phyloP scores from a whole-genome alignment of 2,888 invertebrate genomes.

The Schizaphis graminum region DNA sequence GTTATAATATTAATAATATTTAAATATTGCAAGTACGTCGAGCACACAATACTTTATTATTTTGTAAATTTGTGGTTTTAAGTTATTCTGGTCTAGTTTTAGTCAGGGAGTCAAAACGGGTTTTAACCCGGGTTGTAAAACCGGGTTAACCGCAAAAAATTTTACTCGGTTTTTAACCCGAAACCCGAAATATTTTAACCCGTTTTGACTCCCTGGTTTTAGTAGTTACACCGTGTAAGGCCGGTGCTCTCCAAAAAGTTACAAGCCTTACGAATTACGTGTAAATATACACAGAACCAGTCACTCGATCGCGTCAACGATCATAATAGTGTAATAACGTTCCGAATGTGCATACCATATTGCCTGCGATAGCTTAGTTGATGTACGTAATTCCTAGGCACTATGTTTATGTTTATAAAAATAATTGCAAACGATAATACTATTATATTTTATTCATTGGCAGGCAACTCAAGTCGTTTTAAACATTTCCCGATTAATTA shows the following conservation, averaged over 20 bases:
- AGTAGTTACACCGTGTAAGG: not conserved
- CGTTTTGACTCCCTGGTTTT: too few species aligned
- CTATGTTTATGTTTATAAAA: not conserved
- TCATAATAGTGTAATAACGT: not conserved
- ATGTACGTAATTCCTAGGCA: not conserved
- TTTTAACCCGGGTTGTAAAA: too few species aligned
- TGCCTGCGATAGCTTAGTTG: not conserved
- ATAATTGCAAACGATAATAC: not conserved
- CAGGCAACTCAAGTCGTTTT: not conserved
- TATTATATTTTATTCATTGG: not conserved
- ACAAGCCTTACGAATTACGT: not conserved
- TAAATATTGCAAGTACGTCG: not conserved
- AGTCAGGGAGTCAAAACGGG: too few species aligned
- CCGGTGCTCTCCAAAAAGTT: not conserved
- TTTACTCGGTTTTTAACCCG: too few species aligned
- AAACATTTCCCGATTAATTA: not conserved
- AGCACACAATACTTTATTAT: not conserved
- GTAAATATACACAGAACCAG: not conserved
- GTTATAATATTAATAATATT: not conserved
- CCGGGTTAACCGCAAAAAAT: too few species aligned
- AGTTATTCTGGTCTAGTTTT: not conserved
- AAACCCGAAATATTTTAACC: too few species aligned
- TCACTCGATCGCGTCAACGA: not conserved
- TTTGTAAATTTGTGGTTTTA: too few species aligned
- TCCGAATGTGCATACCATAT: not conserved